These are phyloP conservation scores for Metacarcinus magister DNA, from an alignment of 2,888 invertebrate genomes.

Conservation along the genomic window DNA sequence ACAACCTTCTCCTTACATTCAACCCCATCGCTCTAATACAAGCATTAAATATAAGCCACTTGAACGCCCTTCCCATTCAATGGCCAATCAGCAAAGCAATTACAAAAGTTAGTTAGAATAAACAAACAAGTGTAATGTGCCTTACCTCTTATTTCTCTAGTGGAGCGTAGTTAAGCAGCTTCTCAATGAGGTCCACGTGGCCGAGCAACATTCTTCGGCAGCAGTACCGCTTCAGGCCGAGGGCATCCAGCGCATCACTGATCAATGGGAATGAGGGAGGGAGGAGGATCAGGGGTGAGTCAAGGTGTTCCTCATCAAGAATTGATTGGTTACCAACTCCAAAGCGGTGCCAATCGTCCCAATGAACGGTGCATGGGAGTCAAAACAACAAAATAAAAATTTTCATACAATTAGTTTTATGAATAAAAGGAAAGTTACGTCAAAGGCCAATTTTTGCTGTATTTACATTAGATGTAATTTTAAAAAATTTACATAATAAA, in stretches of 20 bases:
- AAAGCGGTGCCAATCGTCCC: too few relatives aligned
- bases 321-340: too few relatives aligned
- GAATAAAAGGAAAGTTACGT: too few relatives aligned
- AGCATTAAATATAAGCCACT: background rate
- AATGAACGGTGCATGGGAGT: too few relatives aligned
- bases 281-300: background rate
- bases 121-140: background rate
- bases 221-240: conserved; percentile 97
- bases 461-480: too few relatives aligned
- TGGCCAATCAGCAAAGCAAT: background rate
- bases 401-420: too few relatives aligned
- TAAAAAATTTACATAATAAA: too few relatives aligned
- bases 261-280: conserved; percentile 40
- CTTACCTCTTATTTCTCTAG: conserved; percentile 90
- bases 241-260: conserved; percentile 97
- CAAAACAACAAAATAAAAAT: too few relatives aligned
- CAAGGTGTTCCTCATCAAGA: background rate
- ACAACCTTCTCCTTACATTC: too few relatives aligned
- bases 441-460: too few relatives aligned
- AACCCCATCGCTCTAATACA: too few relatives aligned
- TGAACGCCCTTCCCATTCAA: too few relatives aligned
- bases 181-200: conserved; percentile 99
- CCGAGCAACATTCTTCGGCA: conserved; percentile 99
- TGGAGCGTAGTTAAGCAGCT: conserved; percentile 99
- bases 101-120: background rate